Conservation (phyloP, 2,888 invertebrate species). For the Drosophila eohydei region DNA sequence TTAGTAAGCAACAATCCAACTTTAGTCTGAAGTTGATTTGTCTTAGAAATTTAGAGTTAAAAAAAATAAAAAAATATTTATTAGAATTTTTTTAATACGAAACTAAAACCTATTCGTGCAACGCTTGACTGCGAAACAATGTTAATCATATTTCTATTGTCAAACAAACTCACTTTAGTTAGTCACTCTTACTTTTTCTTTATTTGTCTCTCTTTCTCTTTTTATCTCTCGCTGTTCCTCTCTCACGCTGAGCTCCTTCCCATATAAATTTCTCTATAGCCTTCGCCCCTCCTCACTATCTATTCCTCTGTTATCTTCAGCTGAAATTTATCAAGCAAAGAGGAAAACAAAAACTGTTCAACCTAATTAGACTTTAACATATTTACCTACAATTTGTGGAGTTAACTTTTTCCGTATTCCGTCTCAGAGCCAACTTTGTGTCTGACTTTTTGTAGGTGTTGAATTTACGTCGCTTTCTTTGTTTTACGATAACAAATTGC, state of each 20-base stretch:
- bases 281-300: neutral
- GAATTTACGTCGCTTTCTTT: conserved; percentile 69
- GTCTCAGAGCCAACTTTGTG: neutral
- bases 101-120: too few relatives aligned
- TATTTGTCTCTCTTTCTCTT: neutral
- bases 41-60: neutral
- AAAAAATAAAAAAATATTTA: too few relatives aligned
- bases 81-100: neutral
- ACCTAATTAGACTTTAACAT: conserved; percentile 45
- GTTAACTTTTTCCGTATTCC: conserved; percentile 12
- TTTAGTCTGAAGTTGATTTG: neutral
- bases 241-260: too few relatives aligned
- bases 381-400: conserved; percentile 25
- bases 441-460: conserved; percentile 70
- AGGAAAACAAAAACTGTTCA: conserved; percentile 9
- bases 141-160: neutral
- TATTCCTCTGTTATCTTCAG: neutral
- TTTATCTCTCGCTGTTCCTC: neutral
- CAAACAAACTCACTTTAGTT: too few relatives aligned
- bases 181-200: neutral
- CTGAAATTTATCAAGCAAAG: neutral
- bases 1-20: neutral
- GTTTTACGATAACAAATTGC: conserved; percentile 68
- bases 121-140: neutral
- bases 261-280: neutral